These are phyloP conservation scores for Cryptotermes secundus DNA, from an alignment of 1,140 invertebrate genomes.

Conservation along the genomic window DNA sequence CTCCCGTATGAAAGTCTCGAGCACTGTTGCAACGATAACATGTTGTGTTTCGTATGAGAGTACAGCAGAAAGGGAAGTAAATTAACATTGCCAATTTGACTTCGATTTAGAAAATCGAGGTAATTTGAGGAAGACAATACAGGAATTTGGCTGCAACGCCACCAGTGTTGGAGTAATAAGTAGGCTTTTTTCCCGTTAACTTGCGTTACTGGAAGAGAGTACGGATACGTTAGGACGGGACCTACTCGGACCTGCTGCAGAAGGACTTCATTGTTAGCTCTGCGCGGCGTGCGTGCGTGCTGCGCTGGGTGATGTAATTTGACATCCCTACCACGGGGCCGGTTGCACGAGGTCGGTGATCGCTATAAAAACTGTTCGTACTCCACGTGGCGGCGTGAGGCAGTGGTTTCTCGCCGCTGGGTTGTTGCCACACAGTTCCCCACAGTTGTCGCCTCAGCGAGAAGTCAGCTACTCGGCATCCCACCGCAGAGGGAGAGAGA, in stretches of 20 bases:
- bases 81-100: too few species aligned
- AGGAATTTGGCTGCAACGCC: too few species aligned
- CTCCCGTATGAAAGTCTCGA: too few species aligned
- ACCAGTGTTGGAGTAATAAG: too few species aligned
- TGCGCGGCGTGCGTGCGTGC: background rate
- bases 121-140: too few species aligned
- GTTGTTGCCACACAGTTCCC: background rate
- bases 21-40: too few species aligned
- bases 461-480: background rate
- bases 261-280: background rate
- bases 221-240: background rate
- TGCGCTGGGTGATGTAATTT: conserved; percentile 27
- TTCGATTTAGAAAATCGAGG: too few species aligned
- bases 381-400: conserved; percentile 27
- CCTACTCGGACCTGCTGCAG: background rate
- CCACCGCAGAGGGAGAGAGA: background rate
- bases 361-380: conserved; percentile 20
- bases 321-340: conserved; percentile 31
- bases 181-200: too few species aligned
- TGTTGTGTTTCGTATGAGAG: too few species aligned
- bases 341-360: conserved; percentile 33
- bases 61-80: too few species aligned
- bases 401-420: conserved; percentile 12
- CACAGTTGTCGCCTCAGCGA: background rate
- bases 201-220: too few species aligned